phyloP scores from a whole-genome alignment of 2,888 invertebrate genomes.

The Eupeodes luniger region DNA sequence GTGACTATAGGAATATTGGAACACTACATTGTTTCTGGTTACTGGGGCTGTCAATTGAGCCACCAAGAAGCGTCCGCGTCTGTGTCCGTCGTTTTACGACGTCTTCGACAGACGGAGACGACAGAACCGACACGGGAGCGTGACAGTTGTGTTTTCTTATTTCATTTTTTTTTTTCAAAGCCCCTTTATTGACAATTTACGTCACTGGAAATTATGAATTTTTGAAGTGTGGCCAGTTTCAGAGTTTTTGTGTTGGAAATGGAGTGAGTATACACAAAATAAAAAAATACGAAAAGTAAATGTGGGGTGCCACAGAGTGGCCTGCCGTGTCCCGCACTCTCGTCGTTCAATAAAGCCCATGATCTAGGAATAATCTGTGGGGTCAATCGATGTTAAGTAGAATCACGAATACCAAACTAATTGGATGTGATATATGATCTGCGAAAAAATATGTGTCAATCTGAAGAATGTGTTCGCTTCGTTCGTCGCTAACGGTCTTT shows the following conservation, averaged over 20 bases:
- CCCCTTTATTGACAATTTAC: slow-evolving; percentile 81
- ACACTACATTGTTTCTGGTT: slow-evolving; percentile 56
- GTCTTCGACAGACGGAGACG: slow-evolving; percentile 32
- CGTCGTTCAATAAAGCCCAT: slow-evolving; percentile 72
- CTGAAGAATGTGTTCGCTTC: slow-evolving; percentile 67
- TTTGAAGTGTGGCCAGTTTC: slow-evolving; percentile 41
- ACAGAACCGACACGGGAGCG: slow-evolving; percentile 9
- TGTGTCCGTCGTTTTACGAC: not conserved
- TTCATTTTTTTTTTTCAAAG: slow-evolving; percentile 13
- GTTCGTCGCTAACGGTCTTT: slow-evolving; percentile 15
- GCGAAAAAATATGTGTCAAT: slow-evolving; percentile 77
- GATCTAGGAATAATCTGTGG: slow-evolving; percentile 83
- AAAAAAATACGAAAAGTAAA: not conserved
- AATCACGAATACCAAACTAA: slow-evolving; percentile 85
- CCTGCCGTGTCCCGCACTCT: slow-evolving; percentile 71
- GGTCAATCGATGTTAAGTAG: slow-evolving; percentile 85
- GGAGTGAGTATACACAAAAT: slow-evolving; percentile 8
- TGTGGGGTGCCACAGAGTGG: slow-evolving; percentile 44
- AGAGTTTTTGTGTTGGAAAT: slow-evolving; percentile 17
- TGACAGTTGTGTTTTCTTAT: slow-evolving; percentile 9
- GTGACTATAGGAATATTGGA: slow-evolving; percentile 13
- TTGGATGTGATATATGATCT: slow-evolving; percentile 82
- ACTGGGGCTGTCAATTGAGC: slow-evolving; percentile 39
- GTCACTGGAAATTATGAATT: slow-evolving; percentile 80
- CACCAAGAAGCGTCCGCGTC: not conserved